Evolutionary conservation across 2,888 invertebrate genomes (phyloP), one percentile per base, ranked within the genome.

Genomic region (Steromphala cineraria): DNA sequence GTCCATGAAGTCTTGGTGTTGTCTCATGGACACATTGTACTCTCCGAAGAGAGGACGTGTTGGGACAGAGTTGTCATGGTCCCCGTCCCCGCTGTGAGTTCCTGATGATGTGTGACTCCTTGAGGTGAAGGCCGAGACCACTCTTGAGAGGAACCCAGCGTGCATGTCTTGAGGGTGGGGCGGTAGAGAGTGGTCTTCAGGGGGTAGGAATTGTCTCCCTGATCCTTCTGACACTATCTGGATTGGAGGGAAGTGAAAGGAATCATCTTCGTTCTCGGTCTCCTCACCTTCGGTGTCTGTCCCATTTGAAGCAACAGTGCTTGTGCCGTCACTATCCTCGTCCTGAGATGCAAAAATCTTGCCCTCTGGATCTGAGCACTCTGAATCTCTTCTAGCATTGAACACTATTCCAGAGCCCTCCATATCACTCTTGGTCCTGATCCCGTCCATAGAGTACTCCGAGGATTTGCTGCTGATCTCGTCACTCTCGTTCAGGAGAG

Each of bases 1-100:
- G n/a, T 82, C 82, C 21, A 77, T 17, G 46, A 83, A 81, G 15
- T 83, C 82, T 28, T 76, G 28, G 31, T 75, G 80, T 28, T 46
- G 46, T 13, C 46, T 46, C 46, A 13, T 46, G 46, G 46, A 46
- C 10, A 46, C 46, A 13, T 46, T 46, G 10, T 46, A n/a, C 19
- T 36, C 46, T 24, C 19, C 19, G 19, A 24, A 19, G 13, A 52
- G 21, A 17, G 55, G 24, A 4, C 31, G 53, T 53, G 74, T 31
- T n/a, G 31, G 24, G 53, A 53, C 4, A n/a, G 79, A 71, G 55
- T 24, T 53, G 7, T 40, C 21, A 79, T 74, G 55, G 55, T 56
- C 55, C 71, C 71, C 53, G 1, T 31, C 56, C n/a, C 17, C 67
- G 24, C 52, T 75, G 36, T 75, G 36, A 8, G 53, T 52, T 21